phyloP scores from a whole-genome alignment of 92 coral and sea anemone species.

The Desmophyllum pertusum region DNA sequence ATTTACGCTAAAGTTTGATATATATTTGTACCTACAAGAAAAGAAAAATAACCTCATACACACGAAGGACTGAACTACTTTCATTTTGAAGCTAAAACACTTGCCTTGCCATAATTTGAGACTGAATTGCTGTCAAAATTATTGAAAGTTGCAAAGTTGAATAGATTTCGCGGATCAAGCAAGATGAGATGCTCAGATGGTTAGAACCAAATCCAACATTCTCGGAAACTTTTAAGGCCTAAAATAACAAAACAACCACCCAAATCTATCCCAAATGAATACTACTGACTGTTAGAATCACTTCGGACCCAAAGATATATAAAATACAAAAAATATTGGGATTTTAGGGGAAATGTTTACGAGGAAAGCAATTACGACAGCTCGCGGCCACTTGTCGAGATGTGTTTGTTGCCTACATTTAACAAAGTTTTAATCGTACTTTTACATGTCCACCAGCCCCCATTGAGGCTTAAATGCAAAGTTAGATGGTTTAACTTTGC shows the following conservation, averaged over 20 bases:
- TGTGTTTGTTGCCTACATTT: conserved; percentile 90
- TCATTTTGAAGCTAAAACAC: neutral
- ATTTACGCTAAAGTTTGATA: neutral
- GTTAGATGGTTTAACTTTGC: conserved; percentile 74
- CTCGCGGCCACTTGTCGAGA: conserved; percentile 76
- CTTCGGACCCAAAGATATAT: neutral
- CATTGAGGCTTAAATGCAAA: conserved; percentile 43
- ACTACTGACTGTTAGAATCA: neutral
- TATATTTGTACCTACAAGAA: neutral
- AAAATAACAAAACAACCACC: conserved; percentile 1
- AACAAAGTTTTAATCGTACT: conserved; percentile 53
- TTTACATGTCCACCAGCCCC: neutral
- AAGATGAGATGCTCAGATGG: conserved; percentile 1
- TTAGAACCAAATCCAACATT: conserved; percentile 7
- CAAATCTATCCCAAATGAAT: conserved; percentile 19
- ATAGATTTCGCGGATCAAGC: conserved; percentile 27
- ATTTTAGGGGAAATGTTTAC: conserved; percentile 81
- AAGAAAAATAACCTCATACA: neutral
- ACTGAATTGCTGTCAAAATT: conserved; percentile 7
- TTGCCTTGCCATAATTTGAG: neutral
- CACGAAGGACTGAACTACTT: neutral
- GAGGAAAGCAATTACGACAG: conserved; percentile 88
- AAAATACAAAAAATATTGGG: conserved; percentile 38
- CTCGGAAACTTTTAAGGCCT: neutral
- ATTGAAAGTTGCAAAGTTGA: conserved; percentile 29